Evolutionary conservation across 2,888 invertebrate genomes (phyloP).

Genomic region (Drosophila ustulata): DNA sequence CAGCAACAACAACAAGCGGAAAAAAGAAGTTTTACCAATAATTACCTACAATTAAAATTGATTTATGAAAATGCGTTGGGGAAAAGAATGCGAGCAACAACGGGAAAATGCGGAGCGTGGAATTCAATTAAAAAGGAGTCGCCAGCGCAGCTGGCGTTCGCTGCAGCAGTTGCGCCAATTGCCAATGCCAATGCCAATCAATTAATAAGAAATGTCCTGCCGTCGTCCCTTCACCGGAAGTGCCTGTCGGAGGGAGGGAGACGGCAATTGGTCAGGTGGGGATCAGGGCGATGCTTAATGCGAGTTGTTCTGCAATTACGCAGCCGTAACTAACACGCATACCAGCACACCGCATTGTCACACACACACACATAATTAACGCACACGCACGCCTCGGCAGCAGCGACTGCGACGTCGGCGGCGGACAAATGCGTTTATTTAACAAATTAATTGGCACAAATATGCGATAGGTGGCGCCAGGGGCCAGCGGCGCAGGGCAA

Average conservation of each 20-base stretch:
- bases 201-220: conserved; percentile 66
- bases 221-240: background rate
- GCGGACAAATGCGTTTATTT: conserved; percentile 73
- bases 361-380: conserved; percentile 46
- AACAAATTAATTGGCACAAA: conserved; percentile 80
- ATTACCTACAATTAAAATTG: conserved; percentile 83
- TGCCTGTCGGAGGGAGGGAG: background rate
- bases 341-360: conserved; percentile 37
- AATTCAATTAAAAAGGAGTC: conserved; percentile 72
- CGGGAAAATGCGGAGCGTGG: conserved; percentile 19
- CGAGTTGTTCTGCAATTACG: conserved; percentile 59
- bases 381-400: conserved; percentile 29
- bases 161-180: conserved; percentile 21
- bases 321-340: conserved; percentile 62
- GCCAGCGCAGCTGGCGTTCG: conserved; percentile 37
- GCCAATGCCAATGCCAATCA: conserved; percentile 69
- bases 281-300: conserved; percentile 34
- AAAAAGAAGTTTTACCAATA: conserved; percentile 66
- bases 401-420: conserved; percentile 15
- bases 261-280: conserved; percentile 38
- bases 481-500: conserved; percentile 12
- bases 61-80: conserved; percentile 73
- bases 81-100: conserved; percentile 13
- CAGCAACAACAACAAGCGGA: background rate
- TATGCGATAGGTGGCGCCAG: conserved; percentile 38